Evolutionary conservation across 2,113 vertebrate species (phyloP), one percentile per base, ranked within the genome.

Genomic region (Diphyllodes magnificus): DNA sequence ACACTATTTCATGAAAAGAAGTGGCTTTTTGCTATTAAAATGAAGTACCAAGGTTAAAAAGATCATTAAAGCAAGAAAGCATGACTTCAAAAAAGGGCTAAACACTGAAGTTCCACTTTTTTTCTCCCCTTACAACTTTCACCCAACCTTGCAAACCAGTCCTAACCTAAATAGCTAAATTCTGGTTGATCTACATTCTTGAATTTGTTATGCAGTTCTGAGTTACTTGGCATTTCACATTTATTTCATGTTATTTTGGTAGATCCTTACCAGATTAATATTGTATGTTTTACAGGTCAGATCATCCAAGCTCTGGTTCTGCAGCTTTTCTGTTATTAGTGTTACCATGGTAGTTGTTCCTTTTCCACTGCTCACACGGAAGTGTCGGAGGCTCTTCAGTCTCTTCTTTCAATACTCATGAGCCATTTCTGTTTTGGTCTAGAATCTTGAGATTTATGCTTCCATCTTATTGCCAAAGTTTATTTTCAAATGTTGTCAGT

Each of bases 311-410:
- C 97, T 97, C 97, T 98, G 98, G 97, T 97, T 98, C 96, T 98
- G 98, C 95, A 98, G 97, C 95, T 98, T 98, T 95, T 98, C 97
- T 24, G 98, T 98, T 97, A 98, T 98, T 97, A 98, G 97, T 88
- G 98, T 98, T 97, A 98, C 98, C 98, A 98, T 98, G 95, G 97
- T 96, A 95, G 75, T 89, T 54, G 93, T 25, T 92, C 96, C 80
- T 88, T 93, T 96, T 86, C 92, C 93, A 86, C 96, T 30, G 94
- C 81, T 96, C 75, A 88, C 91, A 78, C 84, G 1, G 44, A 51
- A 97, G 95, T 87, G 75, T 91, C 42, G 90, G 92, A 93, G 64
- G 95, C 82, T 97, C 90, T 81, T 87, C n/a, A 2, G 39, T 66
- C 50, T 86, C 53, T 54, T 60, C 57, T 84, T 84, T 97, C 86